Percentiles rank a stretch among this genome's conserved stretches.
Evolutionary conservation across 2,797 vertebrate genomes (phyloP).

Genomic region (Crocidura indochinensis): DNA sequence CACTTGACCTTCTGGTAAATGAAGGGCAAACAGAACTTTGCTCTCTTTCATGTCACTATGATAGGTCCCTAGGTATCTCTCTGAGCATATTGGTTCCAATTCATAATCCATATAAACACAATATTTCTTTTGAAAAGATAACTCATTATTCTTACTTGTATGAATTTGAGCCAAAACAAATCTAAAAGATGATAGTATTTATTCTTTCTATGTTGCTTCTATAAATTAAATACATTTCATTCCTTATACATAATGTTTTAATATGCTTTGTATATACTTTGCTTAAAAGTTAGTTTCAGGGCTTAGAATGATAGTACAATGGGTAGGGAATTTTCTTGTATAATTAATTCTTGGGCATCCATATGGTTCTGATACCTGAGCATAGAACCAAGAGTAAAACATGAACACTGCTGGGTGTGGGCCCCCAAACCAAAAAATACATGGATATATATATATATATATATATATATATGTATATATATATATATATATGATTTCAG

Average conservation of each 20-base stretch:
- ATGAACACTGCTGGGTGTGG: too few relatives aligned
- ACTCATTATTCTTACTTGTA: neutral
- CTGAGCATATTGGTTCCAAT: slow-evolving; percentile 12
- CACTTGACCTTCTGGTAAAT: slow-evolving; percentile 81
- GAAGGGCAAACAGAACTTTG: slow-evolving; percentile 75
- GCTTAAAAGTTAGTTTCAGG: neutral
- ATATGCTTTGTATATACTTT: neutral
- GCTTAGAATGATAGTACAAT: too few relatives aligned
- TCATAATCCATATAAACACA: slow-evolving; percentile 42
- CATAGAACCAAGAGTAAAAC: too few relatives aligned
- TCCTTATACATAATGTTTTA: slow-evolving; percentile 7
- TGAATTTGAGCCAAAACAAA: neutral
- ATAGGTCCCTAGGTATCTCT: slow-evolving; percentile 44
- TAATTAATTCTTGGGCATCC: too few relatives aligned
- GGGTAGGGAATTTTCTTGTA: too few relatives aligned
- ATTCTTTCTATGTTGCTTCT: neutral
- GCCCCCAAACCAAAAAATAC: too few relatives aligned
- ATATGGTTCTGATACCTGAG: too few relatives aligned
- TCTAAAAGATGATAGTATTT: neutral
- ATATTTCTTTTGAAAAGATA: neutral
- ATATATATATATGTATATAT: too few relatives aligned
- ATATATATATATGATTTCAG: neutral
- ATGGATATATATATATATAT: too few relatives aligned
- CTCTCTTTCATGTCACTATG: slow-evolving; percentile 29
- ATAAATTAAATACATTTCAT: neutral